Percentiles rank a stretch among this genome's conserved stretches.
Conservation (phyloP, 2,888 invertebrate genomes). For the Ochropacha duplaris region DNA sequence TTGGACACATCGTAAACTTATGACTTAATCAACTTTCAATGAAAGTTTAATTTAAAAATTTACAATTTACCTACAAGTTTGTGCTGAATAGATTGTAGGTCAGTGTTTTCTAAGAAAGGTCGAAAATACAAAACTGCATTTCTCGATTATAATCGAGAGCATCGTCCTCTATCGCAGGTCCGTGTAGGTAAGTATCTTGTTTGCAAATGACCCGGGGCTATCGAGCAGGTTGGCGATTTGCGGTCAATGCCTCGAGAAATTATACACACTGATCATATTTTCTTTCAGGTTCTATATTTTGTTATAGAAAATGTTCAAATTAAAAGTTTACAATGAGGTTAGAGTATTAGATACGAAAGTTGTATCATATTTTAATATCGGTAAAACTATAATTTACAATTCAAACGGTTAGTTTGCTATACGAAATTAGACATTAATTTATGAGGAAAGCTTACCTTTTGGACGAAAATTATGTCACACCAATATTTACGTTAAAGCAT, state of each 20-base stretch:
- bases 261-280: conserved; percentile 42
- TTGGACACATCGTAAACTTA: conserved; percentile 9
- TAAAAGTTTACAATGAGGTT: no score
- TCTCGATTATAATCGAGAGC: conserved; percentile 34
- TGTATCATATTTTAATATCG: no score
- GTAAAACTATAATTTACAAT: no score
- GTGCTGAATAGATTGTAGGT: conserved; percentile 18
- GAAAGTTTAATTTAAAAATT: background rate
- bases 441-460: no score
- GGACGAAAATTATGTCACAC: no score
- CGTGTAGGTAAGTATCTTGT: conserved; percentile 53
- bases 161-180: conserved; percentile 39
- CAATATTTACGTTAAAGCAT: background rate
- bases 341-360: background rate
- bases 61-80: conserved; percentile 1
- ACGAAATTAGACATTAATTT: background rate
- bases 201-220: conserved; percentile 58
- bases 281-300: conserved; percentile 27
- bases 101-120: conserved; percentile 18
- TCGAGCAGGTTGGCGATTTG: conserved; percentile 57
- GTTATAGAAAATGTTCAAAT: conserved; percentile 13
- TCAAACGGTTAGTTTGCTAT: no score
- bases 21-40: background rate
- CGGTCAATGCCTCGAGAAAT: conserved; percentile 66
- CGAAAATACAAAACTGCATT: conserved; percentile 33